These are phyloP conservation scores for Plutella xylostella DNA, from an alignment of 2,888 invertebrate genomes.

Conservation along the genomic window DNA sequence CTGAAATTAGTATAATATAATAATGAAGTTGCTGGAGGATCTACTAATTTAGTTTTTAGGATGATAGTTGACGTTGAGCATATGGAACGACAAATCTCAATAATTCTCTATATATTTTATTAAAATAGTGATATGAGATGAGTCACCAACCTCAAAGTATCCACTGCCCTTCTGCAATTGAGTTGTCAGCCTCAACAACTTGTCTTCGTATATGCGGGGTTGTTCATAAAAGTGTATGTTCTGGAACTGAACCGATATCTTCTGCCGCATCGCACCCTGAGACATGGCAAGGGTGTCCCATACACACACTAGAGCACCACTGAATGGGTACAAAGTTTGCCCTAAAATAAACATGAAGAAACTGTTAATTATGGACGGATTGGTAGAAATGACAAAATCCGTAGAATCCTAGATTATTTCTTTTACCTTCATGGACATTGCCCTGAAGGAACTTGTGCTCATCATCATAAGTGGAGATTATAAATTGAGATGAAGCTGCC, in stretches of 20 bases:
- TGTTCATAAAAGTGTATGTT: slow-evolving; percentile 3
- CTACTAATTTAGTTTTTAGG: background rate
- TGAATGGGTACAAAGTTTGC: slow-evolving; percentile 4
- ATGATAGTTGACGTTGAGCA: no score
- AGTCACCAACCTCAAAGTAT: slow-evolving; percentile 1
- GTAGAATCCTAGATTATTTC: no score
- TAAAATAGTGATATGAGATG: background rate
- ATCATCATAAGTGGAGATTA: slow-evolving; percentile 1
- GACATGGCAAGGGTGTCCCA: slow-evolving; percentile 5
- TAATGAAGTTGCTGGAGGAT: no score
- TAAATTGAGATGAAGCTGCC: background rate
- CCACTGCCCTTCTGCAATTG: slow-evolving; percentile 4
- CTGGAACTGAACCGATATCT: background rate
- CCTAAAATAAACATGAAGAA: background rate
- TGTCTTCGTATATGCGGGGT: background rate
- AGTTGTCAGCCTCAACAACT: background rate
- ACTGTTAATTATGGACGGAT: background rate
- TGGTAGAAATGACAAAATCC: no score
- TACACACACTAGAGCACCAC: slow-evolving; percentile 1
- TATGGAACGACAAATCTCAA: no score
- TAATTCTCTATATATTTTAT: background rate
- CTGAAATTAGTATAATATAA: no score
- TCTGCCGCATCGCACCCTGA: background rate
- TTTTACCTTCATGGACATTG: background rate
- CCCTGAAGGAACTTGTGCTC: slow-evolving; percentile 1